A percentile compares a stretch with the other conserved stretches of the same genome.
phyloP scores from a whole-genome alignment of 2,113 vertebrate species.

The Protobothrops flavoviridis region DNA sequence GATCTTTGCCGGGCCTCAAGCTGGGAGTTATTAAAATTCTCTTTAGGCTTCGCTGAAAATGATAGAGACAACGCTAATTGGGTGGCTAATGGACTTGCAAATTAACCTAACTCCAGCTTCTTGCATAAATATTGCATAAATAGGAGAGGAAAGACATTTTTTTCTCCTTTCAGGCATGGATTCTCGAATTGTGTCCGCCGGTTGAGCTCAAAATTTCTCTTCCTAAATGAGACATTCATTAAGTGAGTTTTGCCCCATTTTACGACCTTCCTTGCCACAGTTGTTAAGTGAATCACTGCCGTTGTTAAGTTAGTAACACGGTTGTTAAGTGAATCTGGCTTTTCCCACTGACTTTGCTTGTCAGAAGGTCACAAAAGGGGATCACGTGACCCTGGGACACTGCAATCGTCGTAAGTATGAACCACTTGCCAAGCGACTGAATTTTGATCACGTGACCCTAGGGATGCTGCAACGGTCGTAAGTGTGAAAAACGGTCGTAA shows the following conservation, averaged over 20 bases:
- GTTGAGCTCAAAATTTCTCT: not conserved
- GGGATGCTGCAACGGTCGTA: not conserved
- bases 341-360: too few relatives aligned
- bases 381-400: not conserved
- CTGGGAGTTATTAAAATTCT: not conserved
- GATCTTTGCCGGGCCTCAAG: not conserved
- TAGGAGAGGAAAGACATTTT: not conserved
- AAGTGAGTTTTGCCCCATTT: not conserved
- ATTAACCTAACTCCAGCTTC: not conserved
- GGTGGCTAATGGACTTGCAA: not conserved
- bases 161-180: not conserved
- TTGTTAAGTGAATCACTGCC: not conserved
- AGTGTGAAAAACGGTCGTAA: accelerated
- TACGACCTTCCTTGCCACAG: not conserved
- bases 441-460: not conserved
- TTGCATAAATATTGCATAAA: not conserved
- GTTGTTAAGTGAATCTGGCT: not conserved
- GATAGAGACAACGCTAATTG: not conserved
- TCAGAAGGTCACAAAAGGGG: not conserved
- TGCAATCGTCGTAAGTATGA: not conserved
- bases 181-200: not conserved
- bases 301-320: not conserved
- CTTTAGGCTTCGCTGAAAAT: not conserved
- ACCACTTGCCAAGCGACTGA: not conserved
- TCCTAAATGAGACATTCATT: not conserved